Conservation (phyloP, 92 coral and sea anemone genomes). For the Porites lobata region DNA sequence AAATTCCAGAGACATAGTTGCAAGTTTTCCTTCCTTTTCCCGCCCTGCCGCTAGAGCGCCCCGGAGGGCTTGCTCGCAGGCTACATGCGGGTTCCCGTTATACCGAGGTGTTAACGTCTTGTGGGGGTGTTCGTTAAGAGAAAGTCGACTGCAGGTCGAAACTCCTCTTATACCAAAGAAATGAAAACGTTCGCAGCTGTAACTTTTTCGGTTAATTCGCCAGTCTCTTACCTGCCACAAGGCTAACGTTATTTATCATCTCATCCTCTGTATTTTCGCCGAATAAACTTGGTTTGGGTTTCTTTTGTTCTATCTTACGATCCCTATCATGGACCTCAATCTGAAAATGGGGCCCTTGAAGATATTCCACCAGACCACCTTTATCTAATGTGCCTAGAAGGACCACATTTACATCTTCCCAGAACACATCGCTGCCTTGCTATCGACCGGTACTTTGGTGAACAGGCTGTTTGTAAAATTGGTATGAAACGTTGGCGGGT, state of each 20-base stretch:
- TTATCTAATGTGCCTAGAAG: conserved; percentile 91
- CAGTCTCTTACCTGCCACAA: conserved; percentile 86
- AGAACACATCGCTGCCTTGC: conserved; percentile 90
- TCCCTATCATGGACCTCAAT: conserved; percentile 97
- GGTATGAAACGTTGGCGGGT: conserved; percentile 83
- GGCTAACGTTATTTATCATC: conserved; percentile 92
- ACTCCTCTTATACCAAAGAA: too few relatives aligned
- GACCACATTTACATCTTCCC: conserved; percentile 94
- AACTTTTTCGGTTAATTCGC: neutral
- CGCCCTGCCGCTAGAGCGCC: too few relatives aligned
- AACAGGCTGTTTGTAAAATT: conserved; percentile 86
- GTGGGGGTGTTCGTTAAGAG: too few relatives aligned
- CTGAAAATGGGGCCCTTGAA: conserved; percentile 92
- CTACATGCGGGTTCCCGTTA: too few relatives aligned
- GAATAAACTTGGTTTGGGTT: conserved; percentile 86
- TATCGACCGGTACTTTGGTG: conserved; percentile 85
- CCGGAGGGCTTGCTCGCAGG: too few relatives aligned
- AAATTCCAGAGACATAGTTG: too few relatives aligned
- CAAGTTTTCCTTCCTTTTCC: too few relatives aligned
- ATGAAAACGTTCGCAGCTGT: too few relatives aligned
- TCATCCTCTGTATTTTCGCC: conserved; percentile 97
- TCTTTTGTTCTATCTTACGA: conserved; percentile 75
- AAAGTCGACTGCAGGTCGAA: too few relatives aligned
- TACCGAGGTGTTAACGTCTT: too few relatives aligned
- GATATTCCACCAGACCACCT: conserved; percentile 82